Evolutionary conservation across 1,140 invertebrate species (phyloP).

Genomic region (Venustaconcha ellipsiformis): DNA sequence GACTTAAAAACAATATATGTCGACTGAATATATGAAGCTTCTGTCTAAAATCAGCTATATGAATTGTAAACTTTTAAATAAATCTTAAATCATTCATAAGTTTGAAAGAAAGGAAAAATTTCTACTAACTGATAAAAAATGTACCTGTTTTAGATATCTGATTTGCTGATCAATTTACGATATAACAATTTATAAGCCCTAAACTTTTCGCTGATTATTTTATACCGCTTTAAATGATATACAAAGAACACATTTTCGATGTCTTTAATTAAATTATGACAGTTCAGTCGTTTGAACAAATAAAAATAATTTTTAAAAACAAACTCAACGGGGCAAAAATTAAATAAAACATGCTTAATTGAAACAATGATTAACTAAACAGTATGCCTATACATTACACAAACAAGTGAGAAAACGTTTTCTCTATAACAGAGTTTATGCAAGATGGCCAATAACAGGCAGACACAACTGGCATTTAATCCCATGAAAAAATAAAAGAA

Average conservation of each 20-base stretch:
- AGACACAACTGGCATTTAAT: too few relatives aligned
- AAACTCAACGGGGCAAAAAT: too few relatives aligned
- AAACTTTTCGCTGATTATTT: neutral
- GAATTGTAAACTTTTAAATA: neutral
- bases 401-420: too few relatives aligned
- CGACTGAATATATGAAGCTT: neutral
- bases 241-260: neutral
- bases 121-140: neutral
- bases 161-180: neutral
- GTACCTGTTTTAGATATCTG: neutral
- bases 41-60: too few relatives aligned
- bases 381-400: too few relatives aligned
- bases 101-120: neutral
- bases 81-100: neutral
- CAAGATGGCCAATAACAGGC: too few relatives aligned
- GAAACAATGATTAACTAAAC: too few relatives aligned
- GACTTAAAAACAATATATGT: neutral
- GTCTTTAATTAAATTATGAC: conserved; percentile 2
- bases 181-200: neutral
- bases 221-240: neutral
- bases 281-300: neutral
- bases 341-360: too few relatives aligned
- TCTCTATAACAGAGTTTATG: too few relatives aligned
- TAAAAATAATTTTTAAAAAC: too few relatives aligned
- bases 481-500: too few relatives aligned